Base-by-base conservation (phyloP, 2,113 vertebrate genomes). In the Halcyon malimbica region DNA sequence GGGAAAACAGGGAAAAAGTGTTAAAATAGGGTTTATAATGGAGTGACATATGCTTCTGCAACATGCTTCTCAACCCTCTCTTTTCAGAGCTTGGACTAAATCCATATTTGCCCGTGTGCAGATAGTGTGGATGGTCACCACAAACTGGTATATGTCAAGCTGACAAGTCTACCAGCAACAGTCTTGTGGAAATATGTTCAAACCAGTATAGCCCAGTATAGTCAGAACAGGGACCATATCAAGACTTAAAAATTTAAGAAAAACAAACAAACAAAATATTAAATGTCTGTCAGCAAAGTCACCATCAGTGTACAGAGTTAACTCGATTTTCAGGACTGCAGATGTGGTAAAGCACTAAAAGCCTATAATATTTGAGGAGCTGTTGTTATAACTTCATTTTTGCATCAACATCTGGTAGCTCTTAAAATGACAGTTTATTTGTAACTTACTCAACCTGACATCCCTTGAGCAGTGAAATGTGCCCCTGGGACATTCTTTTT, bases 361-460 rank as follows among this genome's bases (percentile, higher is more conserved):
- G 3, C 48, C 39, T 78, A 11, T 9, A 69, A 54, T 7, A 21
- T 39, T 56, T 5, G 3, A 37, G n/a, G 53, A 87, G 57, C 11
- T 85, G 76, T 41, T 91, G 68, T 37, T 93, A 81, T 51, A 78
- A 63, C 60, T 82, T 74, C 59, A 44, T 70, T 3, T 76, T 83
- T 90, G 50, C 2, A 0, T 65, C 51, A 57, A 46, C 16, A 46
- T 59, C 67, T 80, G 59, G 44, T 76, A 88, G 46, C 59, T 86
- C 39, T 63, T 54, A 74, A 76, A 59, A 69, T 77, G 82, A 69
- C 63, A 91, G 26, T 60, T 84, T 93, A 80, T 73, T 74, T 85
- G 68, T 86, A 70, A 80, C 21, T 62, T 67, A 37, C 8, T 90
- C 82, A 83, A 59, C 46, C 41, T 21, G 59, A 54, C 4, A 3